Evolutionary conservation across 2,797 vertebrate species (phyloP), one percentile per base, ranked within the genome.

Genomic region (Pelodytes ibericus): DNA sequence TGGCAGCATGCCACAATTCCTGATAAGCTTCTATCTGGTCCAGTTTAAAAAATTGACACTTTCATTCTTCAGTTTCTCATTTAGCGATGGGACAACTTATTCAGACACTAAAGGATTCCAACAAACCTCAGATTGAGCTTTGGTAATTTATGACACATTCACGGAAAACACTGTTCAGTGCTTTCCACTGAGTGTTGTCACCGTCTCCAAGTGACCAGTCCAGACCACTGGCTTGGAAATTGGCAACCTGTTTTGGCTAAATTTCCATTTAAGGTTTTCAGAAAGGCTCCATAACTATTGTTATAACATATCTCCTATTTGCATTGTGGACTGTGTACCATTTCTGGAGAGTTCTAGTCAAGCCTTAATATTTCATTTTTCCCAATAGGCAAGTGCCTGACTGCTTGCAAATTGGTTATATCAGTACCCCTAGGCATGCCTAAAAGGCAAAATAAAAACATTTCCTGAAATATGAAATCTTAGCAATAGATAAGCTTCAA

Each of bases 181-280:
- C 60, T 77, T 77, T 77, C 33, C 74, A 71, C 18, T 64, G 33
- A 67, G 24, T 72, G 70, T 78, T 78, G 76, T 72, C 70, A 33
- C 56, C 16, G 62, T 78, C 49, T 62, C 76, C 57, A 78, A 68
- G 63, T 78, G 76, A 68, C 70, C 76, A 78, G 61, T 68, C 44
- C 68, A 62, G 41, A 60, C 51, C 51, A 71, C 62, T 44, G 64
- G 13, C 30, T 30, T 64, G 69, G 36, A 65, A 64, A 44, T 65
- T 71, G 61, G 57, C 63, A 68, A 51, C 47, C 44, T 29, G 26
- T 56, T 41, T 18, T 68, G 57, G 66, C 56, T 61, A 31, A 15
- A 68, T 72, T 73, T 72, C 31, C 57, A 36, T 66, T 60, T 53
- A 27, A 27, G 56, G 44, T 59, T 51, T 25, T 77, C 27, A 53